phyloP scores from a whole-genome alignment of 2,113 vertebrate genomes.

The Passer montanus region DNA sequence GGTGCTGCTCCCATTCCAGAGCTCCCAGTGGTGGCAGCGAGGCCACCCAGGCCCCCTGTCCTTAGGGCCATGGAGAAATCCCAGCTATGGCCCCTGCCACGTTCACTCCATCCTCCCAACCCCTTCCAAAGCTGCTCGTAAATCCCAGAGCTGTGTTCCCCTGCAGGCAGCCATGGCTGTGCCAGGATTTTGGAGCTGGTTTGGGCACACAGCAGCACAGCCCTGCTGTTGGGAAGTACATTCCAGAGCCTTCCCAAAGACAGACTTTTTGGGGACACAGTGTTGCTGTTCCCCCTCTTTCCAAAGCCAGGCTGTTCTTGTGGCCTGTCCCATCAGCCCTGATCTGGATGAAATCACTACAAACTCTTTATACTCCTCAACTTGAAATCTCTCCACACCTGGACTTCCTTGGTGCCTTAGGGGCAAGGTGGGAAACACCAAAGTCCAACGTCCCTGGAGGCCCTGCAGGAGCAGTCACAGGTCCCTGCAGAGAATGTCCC shows the following conservation, averaged over 20 bases:
- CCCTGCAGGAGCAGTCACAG: background rate
- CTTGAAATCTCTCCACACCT: background rate
- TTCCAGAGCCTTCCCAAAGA: background rate
- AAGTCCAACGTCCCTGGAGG: fast-evolving
- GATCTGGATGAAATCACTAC: background rate
- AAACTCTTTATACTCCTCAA: background rate
- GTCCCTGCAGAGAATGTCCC: background rate
- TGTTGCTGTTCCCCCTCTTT: background rate
- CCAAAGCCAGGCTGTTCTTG: background rate
- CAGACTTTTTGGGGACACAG: background rate
- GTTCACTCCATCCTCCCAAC: background rate
- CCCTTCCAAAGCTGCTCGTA: background rate
- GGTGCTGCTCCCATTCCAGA: fast-evolving
- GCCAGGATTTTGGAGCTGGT: background rate
- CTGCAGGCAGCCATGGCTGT: background rate
- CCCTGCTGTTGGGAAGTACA: background rate
- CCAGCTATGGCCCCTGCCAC: fast-evolving
- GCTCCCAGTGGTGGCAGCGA: fast-evolving
- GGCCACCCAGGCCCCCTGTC: background rate
- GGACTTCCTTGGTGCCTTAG: background rate
- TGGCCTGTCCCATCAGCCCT: background rate
- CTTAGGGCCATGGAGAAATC: background rate
- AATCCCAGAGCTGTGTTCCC: background rate
- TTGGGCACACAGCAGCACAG: background rate
- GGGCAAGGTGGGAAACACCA: background rate